Evolutionary conservation across 2,888 invertebrate genomes (phyloP), one percentile per base, ranked within the genome.

Genomic region (Aphidoletes aphidimyza): DNA sequence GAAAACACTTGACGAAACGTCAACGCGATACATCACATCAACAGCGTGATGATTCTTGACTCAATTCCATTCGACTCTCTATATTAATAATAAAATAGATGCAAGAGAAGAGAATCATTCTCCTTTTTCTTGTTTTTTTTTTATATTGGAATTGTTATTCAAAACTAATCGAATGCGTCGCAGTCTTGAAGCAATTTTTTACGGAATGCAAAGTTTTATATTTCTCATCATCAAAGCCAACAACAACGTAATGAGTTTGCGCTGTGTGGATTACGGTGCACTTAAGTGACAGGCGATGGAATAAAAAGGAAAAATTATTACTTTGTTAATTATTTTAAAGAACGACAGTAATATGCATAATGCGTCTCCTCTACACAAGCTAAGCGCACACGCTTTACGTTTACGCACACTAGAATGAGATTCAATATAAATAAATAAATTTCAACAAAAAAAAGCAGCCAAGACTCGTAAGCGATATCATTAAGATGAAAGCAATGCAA

Each of bases 1-100:
- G 26, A 54, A 54, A 69, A 2, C 69, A 69, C 69, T 69, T 69
- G 69, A 69, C 34, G 14, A 69, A 69, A 30, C 30, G 34, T 69
- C 69, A 34, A 54, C 47, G 22, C 22, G 22, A 11, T 22, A 30
- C 14, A 34, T 1, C 47, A 47, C 47, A 47, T 47, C 8, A 17
- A 47, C 47, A 11, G 17, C 8, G 17, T 19, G 47, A 19, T 47
- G 47, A 19, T 19, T 47, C 47, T 42, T 42, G 47, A 47, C 47
- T 6, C 19, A 19, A 11, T 14, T 47, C 17, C 39, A 39, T 39
- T 39, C 39, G 39, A 39, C 11, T 39, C 11, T 39, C 11, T 39
- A 5, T 39, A 39, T 8, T 39, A 39, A 39, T 39, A 39, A 47
- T 19, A 17, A 47, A 47, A 47, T 11, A 47, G 17, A 47, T 17